A percentile compares a stretch with the other conserved stretches of the same genome.
phyloP scores from a whole-genome alignment of 2,888 invertebrate genomes.

The Drosophila acutilabella region DNA sequence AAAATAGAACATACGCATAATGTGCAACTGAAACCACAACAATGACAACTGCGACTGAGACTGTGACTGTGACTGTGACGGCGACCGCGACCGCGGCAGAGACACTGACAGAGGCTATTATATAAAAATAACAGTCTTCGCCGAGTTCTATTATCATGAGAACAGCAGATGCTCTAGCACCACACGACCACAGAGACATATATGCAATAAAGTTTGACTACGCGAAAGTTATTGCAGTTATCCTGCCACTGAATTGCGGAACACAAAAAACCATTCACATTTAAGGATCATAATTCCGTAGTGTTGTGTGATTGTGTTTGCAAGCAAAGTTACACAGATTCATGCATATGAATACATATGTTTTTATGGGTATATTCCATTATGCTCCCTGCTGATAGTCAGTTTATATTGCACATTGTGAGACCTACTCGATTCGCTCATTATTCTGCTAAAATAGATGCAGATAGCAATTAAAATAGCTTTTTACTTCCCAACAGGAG shows the following conservation, averaged over 20 bases:
- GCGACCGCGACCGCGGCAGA: no score
- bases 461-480: not conserved
- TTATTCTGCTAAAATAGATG: no score
- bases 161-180: slow-evolving; percentile 44
- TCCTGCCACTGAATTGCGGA: slow-evolving; percentile 20
- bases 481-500: not conserved
- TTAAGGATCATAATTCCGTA: slow-evolving; percentile 25
- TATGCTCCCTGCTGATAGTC: not conserved
- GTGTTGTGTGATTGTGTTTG: slow-evolving; percentile 32
- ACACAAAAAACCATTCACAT: slow-evolving; percentile 24
- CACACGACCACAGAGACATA: slow-evolving; percentile 13
- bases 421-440: no score
- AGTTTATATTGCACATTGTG: not conserved
- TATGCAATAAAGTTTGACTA: slow-evolving; percentile 62
- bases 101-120: slow-evolving; percentile 58
- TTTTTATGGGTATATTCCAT: not conserved
- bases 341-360: not conserved
- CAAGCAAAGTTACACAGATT: slow-evolving; percentile 3
- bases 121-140: slow-evolving; percentile 60
- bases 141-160: slow-evolving; percentile 43
- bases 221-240: slow-evolving; percentile 61
- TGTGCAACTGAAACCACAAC: slow-evolving; percentile 45
- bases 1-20: slow-evolving; percentile 62
- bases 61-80: no score
- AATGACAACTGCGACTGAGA: slow-evolving; percentile 37